Base-by-base conservation (phyloP, 37 sponge, comb jelly and placozoan genomes). In the Dysidea cf. avara region DNA sequence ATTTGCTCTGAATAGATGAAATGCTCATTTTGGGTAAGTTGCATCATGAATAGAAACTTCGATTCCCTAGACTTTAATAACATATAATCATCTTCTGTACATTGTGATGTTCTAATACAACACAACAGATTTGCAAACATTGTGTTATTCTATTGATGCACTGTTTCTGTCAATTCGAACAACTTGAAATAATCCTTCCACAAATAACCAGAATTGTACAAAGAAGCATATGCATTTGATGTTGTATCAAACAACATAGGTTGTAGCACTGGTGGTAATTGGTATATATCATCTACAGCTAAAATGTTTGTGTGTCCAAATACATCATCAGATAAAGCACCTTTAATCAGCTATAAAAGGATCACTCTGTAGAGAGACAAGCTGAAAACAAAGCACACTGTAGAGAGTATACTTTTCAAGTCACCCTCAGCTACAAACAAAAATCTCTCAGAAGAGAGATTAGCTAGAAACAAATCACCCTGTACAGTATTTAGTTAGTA, bases 221-320 rank as follows among this genome's bases (percentile, higher is more conserved):
- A 68, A 29, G 55, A 33, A 3, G 79, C 79, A 56, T 68, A 58
- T 30, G 47, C 17, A 32, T 78, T 70, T 24, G 61, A 60, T n/a
- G 59, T 61, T 7, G 69, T 68, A 34, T 37, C 33, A 43, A 78
- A 78, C 46, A 78, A 11, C 26, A n/a, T 32, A 30, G 76, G 4
- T 20, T 63, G 53, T n/a, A 16, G 16, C 17, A 72, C 74, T 18
- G 72, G 72, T 21, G 51, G 72, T 39, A 81, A 64, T 43, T 71
- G 82, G 30, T 72, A 72, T 40, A 81, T 64, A 28, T 72, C 82
- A 29, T 74, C 82, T 25, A 72, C 82, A 72, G 66, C 72, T 34
- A 81, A 47, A 17, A 74, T 56, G 29, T 46, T 60, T 3, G 70
- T 52, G 39, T 65, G 64, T 50, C 71, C 72, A 70, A 70, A 80